Conservation (phyloP, 2,888 invertebrate species). For the Eilema caniola region DNA sequence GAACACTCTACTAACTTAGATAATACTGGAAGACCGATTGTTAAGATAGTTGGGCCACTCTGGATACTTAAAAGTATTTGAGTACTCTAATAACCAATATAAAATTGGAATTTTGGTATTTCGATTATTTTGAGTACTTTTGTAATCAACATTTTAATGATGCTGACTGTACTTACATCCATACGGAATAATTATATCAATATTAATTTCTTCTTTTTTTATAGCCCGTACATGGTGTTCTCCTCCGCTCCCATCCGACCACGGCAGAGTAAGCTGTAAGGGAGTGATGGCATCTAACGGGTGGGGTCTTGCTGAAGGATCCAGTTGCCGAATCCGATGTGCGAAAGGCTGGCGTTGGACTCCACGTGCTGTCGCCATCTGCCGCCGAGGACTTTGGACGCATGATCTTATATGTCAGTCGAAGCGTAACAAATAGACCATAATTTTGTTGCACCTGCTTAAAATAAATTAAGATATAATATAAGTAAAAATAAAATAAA, state of each 20-base stretch:
- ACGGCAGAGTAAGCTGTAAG: conserved; percentile 74
- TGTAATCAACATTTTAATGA: too few relatives aligned
- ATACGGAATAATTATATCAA: background rate
- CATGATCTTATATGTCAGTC: conserved; percentile 62
- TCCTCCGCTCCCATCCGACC: conserved; percentile 64
- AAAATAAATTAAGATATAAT: background rate
- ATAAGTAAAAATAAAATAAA: background rate
- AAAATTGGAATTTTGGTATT: too few relatives aligned
- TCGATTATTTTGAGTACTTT: too few relatives aligned
- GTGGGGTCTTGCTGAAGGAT: conserved; percentile 68
- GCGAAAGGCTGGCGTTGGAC: conserved; percentile 65
- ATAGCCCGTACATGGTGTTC: conserved; percentile 72
- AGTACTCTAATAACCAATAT: too few relatives aligned
- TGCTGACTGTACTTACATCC: too few relatives aligned
- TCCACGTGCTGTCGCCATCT: conserved; percentile 61
- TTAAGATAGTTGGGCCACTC: too few relatives aligned
- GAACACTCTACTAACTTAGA: too few relatives aligned
- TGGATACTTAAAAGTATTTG: too few relatives aligned
- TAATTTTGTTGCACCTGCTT: background rate
- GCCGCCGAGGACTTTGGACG: conserved; percentile 75
- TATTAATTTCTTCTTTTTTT: conserved; percentile 1
- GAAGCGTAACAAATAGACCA: conserved; percentile 25
- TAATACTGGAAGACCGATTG: too few relatives aligned
- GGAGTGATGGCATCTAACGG: conserved; percentile 57
- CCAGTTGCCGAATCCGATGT: conserved; percentile 74